Evolutionary conservation across 1,140 invertebrate genomes (phyloP), one percentile per base, ranked within the genome.

Genomic region (Penaeus japonicus): DNA sequence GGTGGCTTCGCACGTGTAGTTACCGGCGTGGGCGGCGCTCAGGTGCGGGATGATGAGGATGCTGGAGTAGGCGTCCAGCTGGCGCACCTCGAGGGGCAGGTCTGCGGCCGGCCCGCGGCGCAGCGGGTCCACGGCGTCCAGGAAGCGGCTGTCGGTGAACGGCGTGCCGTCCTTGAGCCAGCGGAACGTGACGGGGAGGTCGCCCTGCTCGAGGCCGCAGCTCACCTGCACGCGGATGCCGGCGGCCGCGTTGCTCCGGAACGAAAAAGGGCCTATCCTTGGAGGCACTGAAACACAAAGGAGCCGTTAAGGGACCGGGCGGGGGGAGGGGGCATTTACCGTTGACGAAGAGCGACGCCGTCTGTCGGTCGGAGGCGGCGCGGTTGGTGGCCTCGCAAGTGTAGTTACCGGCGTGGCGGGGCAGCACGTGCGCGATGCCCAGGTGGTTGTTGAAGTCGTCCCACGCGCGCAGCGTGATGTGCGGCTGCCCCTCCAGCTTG

Each of bases 151-250:
- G 47, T 47, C 20, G 54, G 39, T 39, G 35, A 84, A 59, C 17
- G 30, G 0, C n/a, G 57, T 53, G 57, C 95, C 94, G 91, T 97
- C 95, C 93, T 96, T 96, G 79, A 95, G 94, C 96, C 96, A 97
- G 10, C 93, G 93, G 89, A 97, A 96, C 39, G 94, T 95, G 89
- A 97, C 92, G 7, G 96, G 96, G 70, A 95, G 93, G 92, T 96
- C 96, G 79, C 96, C 96, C 91, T 96, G 95, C 83, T 95, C 95
- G 89, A 96, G 95, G 22, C 95, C 95, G 92, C 96, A 93, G 15
- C 91, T 91, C 30, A 92, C 91, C 15, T 92, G 92, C 10, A 91
- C 91, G n/a, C 93, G 87, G 32, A 90, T 90, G 39, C 90, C 90
- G 20, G 90, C 86, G 18, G 91, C 65, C 30, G 92, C 91, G 57